Evolutionary conservation across 1,140 invertebrate genomes (phyloP).

Genomic region (Phymastichus coffea): DNA sequence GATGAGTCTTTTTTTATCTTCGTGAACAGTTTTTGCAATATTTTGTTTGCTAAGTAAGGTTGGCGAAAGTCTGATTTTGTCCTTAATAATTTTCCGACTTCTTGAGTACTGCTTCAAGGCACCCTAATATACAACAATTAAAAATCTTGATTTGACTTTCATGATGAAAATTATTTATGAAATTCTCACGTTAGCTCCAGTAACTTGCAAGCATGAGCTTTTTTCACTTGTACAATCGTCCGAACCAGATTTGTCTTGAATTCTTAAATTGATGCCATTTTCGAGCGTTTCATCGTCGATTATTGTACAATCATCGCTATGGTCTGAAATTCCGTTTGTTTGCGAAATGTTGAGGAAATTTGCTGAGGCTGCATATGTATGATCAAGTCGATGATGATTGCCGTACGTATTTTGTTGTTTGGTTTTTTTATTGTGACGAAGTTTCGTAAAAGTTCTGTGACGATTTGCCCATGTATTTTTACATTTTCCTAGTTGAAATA

Average conservation of each 20-base stretch:
- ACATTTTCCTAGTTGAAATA: conserved; percentile 5
- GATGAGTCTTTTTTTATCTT: conserved; percentile 25
- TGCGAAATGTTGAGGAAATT: not conserved
- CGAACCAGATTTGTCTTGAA: not conserved
- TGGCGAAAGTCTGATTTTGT: not conserved
- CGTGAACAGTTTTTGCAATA: conserved; percentile 8
- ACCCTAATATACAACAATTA: conserved; percentile 14
- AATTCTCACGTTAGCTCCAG: conserved; percentile 13
- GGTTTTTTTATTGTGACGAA: not conserved
- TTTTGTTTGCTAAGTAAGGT: not conserved
- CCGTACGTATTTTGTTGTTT: conserved; percentile 3
- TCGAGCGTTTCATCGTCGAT: not conserved
- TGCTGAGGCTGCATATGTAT: conserved; percentile 21
- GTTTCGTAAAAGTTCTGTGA: not conserved
- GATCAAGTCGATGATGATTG: conserved; percentile 23
- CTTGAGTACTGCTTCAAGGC: conserved; percentile 19
- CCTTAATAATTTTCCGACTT: conserved; percentile 15
- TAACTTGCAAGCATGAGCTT: not conserved
- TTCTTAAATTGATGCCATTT: conserved; percentile 1
- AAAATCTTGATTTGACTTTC: too few relatives aligned
- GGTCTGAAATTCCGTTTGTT: not conserved
- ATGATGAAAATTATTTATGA: too few relatives aligned
- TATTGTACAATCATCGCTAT: not conserved
- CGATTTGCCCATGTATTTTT: not conserved
- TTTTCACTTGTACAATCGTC: not conserved